Percentiles rank a stretch among this genome's conserved stretches.
phyloP scores from a whole-genome alignment of 2,113 vertebrate species.

The Pterocles orientalis region DNA sequence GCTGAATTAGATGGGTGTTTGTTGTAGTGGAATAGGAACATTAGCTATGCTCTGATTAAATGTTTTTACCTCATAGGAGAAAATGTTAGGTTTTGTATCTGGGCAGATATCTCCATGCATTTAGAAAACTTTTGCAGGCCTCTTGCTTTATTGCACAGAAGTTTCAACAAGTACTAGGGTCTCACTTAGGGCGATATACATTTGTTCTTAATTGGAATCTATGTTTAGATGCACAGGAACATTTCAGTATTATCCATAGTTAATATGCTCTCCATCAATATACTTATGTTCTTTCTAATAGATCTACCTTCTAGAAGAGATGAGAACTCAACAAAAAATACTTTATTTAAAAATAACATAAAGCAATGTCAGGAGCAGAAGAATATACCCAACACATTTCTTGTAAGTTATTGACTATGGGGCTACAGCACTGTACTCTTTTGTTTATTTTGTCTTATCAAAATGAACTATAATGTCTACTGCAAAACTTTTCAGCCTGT shows the following conservation, averaged over 20 bases:
- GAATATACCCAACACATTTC: background rate
- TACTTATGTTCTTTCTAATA: background rate
- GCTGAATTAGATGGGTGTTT: background rate
- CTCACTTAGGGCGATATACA: background rate
- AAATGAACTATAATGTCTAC: background rate
- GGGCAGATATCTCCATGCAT: background rate
- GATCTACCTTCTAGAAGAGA: slow-evolving; percentile 9
- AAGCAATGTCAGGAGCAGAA: slow-evolving; percentile 31
- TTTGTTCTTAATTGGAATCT: background rate
- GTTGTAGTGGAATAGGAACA: background rate
- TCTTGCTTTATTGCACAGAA: background rate
- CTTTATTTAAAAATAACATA: background rate
- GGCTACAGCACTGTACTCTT: background rate
- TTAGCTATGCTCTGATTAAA: background rate
- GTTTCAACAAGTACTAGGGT: background rate
- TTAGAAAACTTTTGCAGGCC: background rate
- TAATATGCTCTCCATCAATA: background rate
- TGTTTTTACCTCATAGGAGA: background rate
- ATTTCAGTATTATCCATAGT: background rate
- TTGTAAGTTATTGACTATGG: slow-evolving; percentile 33
- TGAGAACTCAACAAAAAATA: background rate
- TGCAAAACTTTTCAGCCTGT: slow-evolving; percentile 64
- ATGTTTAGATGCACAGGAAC: background rate
- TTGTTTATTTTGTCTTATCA: background rate
- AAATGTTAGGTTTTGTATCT: background rate